phyloP scores from a whole-genome alignment of 2,797 vertebrate genomes.

The Periophthalmus magnuspinnatus region DNA sequence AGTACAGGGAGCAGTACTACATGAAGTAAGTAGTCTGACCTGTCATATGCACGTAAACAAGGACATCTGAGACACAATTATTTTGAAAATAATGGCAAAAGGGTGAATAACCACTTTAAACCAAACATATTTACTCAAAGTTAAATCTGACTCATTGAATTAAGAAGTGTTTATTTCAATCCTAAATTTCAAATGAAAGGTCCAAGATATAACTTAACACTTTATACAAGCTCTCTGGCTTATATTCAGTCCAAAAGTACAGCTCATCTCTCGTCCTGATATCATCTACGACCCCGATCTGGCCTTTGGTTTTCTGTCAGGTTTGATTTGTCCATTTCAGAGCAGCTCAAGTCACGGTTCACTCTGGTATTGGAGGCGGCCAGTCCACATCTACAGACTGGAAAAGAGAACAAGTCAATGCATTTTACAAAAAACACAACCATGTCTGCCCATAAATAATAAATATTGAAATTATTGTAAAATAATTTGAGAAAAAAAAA shows the following conservation, averaged over 20 bases:
- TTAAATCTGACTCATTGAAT: not conserved
- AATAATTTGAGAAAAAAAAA: too few species aligned
- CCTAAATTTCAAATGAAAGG: not conserved
- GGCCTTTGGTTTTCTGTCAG: not conserved
- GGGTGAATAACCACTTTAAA: not conserved
- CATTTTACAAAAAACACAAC: not conserved
- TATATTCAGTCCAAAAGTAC: not conserved
- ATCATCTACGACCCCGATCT: too few species aligned
- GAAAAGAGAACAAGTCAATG: not conserved
- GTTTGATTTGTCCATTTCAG: not conserved
- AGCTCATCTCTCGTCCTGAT: not conserved
- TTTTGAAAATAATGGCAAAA: too few species aligned
- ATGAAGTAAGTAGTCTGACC: too few species aligned
- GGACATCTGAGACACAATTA: too few species aligned
- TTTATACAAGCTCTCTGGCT: not conserved
- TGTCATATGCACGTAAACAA: too few species aligned
- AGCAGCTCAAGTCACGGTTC: constrained; percentile 18
- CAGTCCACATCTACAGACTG: constrained; percentile 97
- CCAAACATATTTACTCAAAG: not conserved
- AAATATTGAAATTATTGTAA: too few species aligned
- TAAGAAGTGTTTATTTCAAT: not conserved
- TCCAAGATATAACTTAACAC: not conserved
- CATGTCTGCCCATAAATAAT: not conserved
- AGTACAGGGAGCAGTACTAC: too few species aligned
- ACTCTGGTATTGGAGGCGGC: constrained; percentile 89